phyloP scores from a whole-genome alignment of 1,140 invertebrate species.

The Saccostrea glomerata region DNA sequence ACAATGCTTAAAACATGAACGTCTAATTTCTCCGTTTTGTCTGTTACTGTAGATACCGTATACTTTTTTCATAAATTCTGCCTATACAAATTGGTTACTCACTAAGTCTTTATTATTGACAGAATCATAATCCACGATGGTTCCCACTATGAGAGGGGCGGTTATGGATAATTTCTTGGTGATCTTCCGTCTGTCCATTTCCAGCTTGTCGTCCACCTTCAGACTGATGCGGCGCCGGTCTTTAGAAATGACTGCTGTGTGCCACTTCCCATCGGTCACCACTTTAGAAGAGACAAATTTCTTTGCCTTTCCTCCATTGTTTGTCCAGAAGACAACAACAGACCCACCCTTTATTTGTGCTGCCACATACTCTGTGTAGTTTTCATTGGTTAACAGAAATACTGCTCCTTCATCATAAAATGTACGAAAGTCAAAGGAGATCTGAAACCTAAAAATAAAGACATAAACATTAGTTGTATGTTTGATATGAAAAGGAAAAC shows the following conservation, averaged over 20 bases:
- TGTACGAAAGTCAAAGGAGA: conserved; percentile 91
- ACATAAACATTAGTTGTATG: background rate
- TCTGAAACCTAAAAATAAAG: conserved; percentile 81
- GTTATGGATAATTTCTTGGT: conserved; percentile 85
- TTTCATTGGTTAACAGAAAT: conserved; percentile 82
- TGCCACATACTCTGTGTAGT: conserved; percentile 86
- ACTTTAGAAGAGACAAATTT: conserved; percentile 83
- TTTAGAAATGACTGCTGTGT: conserved; percentile 84
- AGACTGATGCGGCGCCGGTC: conserved; percentile 84
- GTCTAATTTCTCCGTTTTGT: too few species aligned
- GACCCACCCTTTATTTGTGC: conserved; percentile 86
- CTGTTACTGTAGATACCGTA: too few species aligned
- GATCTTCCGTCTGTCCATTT: conserved; percentile 83
- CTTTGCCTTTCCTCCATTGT: conserved; percentile 81
- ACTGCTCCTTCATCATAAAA: conserved; percentile 91
- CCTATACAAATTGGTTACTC: conserved; percentile 7
- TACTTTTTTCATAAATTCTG: too few species aligned
- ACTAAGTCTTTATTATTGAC: conserved; percentile 58
- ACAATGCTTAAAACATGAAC: background rate
- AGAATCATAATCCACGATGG: conserved; percentile 82
- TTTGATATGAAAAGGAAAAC: too few species aligned
- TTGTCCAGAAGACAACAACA: conserved; percentile 84
- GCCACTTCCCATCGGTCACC: conserved; percentile 92
- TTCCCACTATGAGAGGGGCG: conserved; percentile 88
- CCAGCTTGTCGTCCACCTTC: conserved; percentile 84